phyloP scores from a whole-genome alignment of 2,797 vertebrate species.

The Tokudaia muenninki region DNA sequence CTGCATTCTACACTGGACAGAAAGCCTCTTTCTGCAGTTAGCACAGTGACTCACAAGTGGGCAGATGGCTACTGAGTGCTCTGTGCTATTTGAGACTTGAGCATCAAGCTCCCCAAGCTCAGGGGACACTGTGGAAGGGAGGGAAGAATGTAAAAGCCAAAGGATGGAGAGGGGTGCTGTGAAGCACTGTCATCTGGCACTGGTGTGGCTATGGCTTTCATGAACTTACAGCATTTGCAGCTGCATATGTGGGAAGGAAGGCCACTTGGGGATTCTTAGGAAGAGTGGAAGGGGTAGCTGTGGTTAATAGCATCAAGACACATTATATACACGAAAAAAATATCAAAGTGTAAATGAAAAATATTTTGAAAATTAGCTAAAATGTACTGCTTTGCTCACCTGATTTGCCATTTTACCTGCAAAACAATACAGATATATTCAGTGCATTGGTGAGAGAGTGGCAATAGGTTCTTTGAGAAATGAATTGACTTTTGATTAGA shows the following conservation, averaged over 20 bases:
- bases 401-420: background rate
- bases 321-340: background rate
- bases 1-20: background rate
- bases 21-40: background rate
- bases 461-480: too few species aligned
- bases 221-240: too few species aligned
- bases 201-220: background rate
- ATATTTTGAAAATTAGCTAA: background rate
- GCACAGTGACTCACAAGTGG: background rate
- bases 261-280: too few species aligned
- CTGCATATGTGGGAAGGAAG: too few species aligned
- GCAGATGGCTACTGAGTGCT: background rate
- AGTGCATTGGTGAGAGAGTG: too few species aligned
- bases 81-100: background rate
- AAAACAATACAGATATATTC: too few species aligned
- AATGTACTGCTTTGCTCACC: background rate
- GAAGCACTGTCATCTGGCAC: background rate
- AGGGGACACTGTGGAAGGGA: background rate
- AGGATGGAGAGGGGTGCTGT: background rate
- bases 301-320: background rate
- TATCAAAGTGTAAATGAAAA: background rate
- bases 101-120: background rate
- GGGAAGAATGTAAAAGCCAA: background rate
- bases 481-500: too few species aligned
- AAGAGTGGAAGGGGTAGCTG: too few species aligned